Conservation (phyloP, 2,797 vertebrate genomes). For the Neopelma chrysocephalum region DNA sequence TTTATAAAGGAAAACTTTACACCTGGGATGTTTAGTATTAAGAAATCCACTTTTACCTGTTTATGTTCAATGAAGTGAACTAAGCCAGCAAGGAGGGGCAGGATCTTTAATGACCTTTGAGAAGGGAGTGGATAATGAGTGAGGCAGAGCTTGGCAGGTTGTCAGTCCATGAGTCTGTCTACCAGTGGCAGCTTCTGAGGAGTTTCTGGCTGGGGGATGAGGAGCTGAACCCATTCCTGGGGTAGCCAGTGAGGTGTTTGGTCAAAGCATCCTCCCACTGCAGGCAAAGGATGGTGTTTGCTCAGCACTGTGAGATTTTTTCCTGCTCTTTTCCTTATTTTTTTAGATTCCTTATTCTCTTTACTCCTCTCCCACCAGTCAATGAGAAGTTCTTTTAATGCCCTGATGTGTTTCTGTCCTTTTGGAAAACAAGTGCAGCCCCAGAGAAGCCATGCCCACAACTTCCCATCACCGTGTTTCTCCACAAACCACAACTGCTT, state of each 20-base stretch:
- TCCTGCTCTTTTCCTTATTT: neutral
- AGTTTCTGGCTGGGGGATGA: neutral
- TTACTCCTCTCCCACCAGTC: rapidly evolving
- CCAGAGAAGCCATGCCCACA: neutral
- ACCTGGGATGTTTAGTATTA: neutral
- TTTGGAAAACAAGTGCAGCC: neutral
- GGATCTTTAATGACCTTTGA: neutral
- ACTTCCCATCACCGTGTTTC: rapidly evolving
- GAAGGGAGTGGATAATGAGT: neutral
- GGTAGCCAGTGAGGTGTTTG: neutral
- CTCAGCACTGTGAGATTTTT: neutral
- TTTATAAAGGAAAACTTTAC: neutral
- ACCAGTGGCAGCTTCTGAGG: neutral
- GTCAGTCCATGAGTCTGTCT: rapidly evolving
- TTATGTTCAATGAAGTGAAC: neutral
- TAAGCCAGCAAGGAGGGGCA: neutral
- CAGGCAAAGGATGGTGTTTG: rapidly evolving
- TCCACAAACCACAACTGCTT: neutral
- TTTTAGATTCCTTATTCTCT: neutral
- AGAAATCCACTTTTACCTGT: neutral
- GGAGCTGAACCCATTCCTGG: neutral
- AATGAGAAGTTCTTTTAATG: rapidly evolving
- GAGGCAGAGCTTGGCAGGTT: neutral
- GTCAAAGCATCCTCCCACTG: neutral
- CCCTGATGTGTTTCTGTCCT: neutral